These are phyloP conservation scores for Diploscapter pachys DNA, from an alignment of 1,140 invertebrate species.

Conservation along the genomic window DNA sequence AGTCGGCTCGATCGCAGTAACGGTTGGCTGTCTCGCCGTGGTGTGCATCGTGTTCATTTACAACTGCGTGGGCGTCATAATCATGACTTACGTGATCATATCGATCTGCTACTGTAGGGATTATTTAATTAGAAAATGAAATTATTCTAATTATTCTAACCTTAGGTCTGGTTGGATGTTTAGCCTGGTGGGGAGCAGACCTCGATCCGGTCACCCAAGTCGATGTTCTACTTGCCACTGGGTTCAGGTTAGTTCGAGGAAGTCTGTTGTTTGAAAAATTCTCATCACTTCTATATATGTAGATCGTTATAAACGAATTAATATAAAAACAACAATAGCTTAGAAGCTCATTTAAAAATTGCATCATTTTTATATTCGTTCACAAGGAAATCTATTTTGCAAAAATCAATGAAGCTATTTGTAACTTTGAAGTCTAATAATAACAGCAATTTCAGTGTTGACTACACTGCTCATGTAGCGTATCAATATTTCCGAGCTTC, in stretches of 20 bases:
- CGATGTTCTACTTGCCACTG: conserved; percentile 55
- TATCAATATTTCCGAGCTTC: conserved; percentile 39
- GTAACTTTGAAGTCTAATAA: not conserved
- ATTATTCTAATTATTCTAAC: conserved; percentile 27
- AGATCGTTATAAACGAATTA: not conserved
- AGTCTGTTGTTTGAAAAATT: not conserved
- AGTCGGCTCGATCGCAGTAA: conserved; percentile 57
- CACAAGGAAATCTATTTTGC: no score
- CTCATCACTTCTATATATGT: not conserved
- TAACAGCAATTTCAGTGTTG: conserved; percentile 37
- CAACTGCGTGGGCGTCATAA: conserved; percentile 45
- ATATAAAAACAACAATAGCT: not conserved
- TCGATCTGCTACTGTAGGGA: conserved; percentile 55
- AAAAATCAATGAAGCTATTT: no score
- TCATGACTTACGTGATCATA: conserved; percentile 50
- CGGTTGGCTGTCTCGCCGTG: conserved; percentile 56
- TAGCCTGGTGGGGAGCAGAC: conserved; percentile 58
- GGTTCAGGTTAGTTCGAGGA: conserved; percentile 27
- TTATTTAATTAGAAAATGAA: not conserved
- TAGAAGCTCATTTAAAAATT: no score
- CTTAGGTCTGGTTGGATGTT: conserved; percentile 51
- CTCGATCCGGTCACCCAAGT: conserved; percentile 53
- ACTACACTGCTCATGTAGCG: conserved; percentile 57
- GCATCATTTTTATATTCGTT: no score
- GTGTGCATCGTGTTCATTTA: conserved; percentile 55